These are phyloP conservation scores for Nymphicus hollandicus DNA, from an alignment of 2,113 vertebrate genomes.

Conservation along the genomic window DNA sequence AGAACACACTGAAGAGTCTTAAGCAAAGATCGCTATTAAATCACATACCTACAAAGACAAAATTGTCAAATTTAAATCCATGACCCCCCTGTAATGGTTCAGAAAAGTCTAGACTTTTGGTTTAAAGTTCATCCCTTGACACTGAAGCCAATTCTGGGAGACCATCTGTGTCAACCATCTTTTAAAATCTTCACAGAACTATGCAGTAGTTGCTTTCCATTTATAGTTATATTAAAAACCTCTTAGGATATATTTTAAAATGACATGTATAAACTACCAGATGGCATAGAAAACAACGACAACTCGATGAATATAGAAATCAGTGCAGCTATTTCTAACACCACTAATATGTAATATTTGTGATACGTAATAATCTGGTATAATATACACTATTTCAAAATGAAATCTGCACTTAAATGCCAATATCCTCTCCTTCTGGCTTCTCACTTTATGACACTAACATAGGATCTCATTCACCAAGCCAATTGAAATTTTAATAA, in stretches of 20 bases:
- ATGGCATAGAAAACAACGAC: constrained; percentile 66
- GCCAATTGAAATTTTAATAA: constrained; percentile 89
- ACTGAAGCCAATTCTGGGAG: not conserved
- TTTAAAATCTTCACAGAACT: constrained; percentile 10
- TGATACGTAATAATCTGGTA: constrained; percentile 75
- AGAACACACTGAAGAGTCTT: not conserved
- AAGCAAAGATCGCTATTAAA: not conserved
- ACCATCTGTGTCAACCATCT: not conserved
- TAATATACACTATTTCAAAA: constrained; percentile 79
- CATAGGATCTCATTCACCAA: constrained; percentile 85
- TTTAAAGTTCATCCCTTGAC: not conserved
- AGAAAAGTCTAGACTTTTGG: not conserved
- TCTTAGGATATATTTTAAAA: constrained; percentile 68
- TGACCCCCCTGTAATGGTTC: not conserved
- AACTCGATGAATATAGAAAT: constrained; percentile 72
- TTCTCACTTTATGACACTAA: constrained; percentile 86
- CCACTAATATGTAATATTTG: constrained; percentile 72
- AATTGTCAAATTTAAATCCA: not conserved
- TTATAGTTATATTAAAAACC: constrained; percentile 59
- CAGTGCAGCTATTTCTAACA: constrained; percentile 69
- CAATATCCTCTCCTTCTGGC: constrained; percentile 85
- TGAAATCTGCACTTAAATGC: constrained; percentile 82
- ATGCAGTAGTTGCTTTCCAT: not conserved
- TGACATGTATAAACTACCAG: constrained; percentile 65
- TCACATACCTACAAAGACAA: not conserved